A percentile compares a stretch with the other conserved stretches of the same genome.
phyloP scores from a whole-genome alignment of 1,140 invertebrate species.

The Anastrepha obliqua region DNA sequence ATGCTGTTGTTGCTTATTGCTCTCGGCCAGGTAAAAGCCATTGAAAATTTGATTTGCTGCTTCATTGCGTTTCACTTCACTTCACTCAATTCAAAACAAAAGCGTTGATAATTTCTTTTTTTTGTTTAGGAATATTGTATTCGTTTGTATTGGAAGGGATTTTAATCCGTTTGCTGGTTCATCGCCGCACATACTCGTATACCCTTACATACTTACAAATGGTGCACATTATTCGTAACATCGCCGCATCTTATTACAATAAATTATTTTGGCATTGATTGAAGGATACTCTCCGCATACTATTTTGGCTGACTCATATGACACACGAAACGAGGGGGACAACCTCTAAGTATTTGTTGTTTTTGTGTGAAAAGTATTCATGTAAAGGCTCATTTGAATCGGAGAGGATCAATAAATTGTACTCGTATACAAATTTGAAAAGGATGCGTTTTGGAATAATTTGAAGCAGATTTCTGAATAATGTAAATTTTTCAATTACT shows the following conservation, averaged over 20 bases:
- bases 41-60: slow-evolving; percentile 38
- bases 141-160: slow-evolving; percentile 7
- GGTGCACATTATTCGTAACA: neutral
- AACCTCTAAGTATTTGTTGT: neutral
- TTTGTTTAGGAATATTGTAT: neutral
- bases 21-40: neutral
- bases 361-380: neutral
- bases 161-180: slow-evolving; percentile 41
- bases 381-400: neutral
- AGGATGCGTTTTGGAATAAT: neutral
- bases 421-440: neutral
- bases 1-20: neutral
- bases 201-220: neutral
- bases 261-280: slow-evolving; percentile 46
- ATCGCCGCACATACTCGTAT: neutral
- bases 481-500: too few species aligned
- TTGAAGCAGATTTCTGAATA: too few species aligned
- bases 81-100: neutral
- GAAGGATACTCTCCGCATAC: neutral
- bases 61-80: slow-evolving; percentile 35
- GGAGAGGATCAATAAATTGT: neutral
- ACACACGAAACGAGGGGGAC: neutral
- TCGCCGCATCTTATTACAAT: slow-evolving; percentile 46
- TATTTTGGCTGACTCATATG: slow-evolving; percentile 26
- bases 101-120: neutral